Percentiles rank a stretch among this genome's conserved stretches.
phyloP scores from a whole-genome alignment of 2,888 invertebrate genomes.

The Orchesellides sinensis region DNA sequence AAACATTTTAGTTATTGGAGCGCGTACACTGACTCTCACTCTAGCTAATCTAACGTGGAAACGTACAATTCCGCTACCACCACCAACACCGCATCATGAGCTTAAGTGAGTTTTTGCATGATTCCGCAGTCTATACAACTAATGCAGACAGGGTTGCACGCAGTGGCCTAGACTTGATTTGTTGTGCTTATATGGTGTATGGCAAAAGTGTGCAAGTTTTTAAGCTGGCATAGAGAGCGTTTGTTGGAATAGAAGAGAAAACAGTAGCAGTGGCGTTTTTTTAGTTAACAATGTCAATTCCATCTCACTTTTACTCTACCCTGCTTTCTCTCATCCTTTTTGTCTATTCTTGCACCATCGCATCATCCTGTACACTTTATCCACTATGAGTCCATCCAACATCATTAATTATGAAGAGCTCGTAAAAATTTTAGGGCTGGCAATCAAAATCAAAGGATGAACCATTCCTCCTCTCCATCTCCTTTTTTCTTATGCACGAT shows the following conservation, averaged over 20 bases:
- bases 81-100: too few species aligned
- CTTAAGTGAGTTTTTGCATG: conserved; percentile 63
- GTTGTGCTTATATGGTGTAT: conserved; percentile 2
- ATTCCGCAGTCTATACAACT: conserved; percentile 59
- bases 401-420: conserved; percentile 71
- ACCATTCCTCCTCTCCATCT: conserved; percentile 17
- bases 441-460: conserved; percentile 72
- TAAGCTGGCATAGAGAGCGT: too few species aligned
- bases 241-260: background rate
- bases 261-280: background rate
- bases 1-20: too few species aligned
- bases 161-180: conserved; percentile 41
- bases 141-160: conserved; percentile 31
- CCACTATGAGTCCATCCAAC: conserved; percentile 33
- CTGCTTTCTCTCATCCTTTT: conserved; percentile 4
- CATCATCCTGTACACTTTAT: background rate
- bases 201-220: background rate
- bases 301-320: conserved; percentile 21
- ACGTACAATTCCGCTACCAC: too few species aligned
- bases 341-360: background rate
- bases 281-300: conserved; percentile 53
- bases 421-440: conserved; percentile 71
- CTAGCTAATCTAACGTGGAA: too few species aligned
- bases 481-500: background rate
- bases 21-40: too few species aligned